Evolutionary conservation across 2,113 vertebrate species (phyloP).

Genomic region (Lontra canadensis): DNA sequence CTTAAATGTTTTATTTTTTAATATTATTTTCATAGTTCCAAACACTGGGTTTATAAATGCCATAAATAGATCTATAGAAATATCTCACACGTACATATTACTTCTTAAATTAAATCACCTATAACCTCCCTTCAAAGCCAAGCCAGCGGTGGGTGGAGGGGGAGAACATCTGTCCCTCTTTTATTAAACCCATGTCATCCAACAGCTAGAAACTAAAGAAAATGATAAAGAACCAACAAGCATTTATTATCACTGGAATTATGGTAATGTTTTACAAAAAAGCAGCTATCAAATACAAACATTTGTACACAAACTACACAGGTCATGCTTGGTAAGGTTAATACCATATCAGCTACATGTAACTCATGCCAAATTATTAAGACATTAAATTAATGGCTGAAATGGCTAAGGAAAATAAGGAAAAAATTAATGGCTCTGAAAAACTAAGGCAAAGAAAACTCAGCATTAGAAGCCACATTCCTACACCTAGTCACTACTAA

Average conservation of each 20-base stretch:
- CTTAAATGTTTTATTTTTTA: not conserved
- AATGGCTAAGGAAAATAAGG: not conserved
- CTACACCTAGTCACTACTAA: not conserved
- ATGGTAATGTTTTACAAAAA: not conserved
- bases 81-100: not conserved
- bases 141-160: not conserved
- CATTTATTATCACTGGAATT: not conserved
- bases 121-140: not conserved
- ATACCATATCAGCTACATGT: not conserved
- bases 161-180: not conserved
- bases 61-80: not conserved
- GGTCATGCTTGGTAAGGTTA: not conserved
- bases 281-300: not conserved
- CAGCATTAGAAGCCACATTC: not conserved
- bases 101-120: slow-evolving; percentile 16
- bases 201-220: not conserved
- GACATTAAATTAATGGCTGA: not conserved
- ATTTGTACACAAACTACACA: not conserved
- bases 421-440: not conserved
- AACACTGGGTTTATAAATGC: not conserved
- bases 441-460: not conserved
- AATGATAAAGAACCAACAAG: not conserved
- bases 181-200: not conserved
- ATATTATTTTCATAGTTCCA: not conserved
- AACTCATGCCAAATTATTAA: not conserved